Evolutionary conservation across 2,888 invertebrate genomes (phyloP).

Genomic region (Argynnis bischoffii): DNA sequence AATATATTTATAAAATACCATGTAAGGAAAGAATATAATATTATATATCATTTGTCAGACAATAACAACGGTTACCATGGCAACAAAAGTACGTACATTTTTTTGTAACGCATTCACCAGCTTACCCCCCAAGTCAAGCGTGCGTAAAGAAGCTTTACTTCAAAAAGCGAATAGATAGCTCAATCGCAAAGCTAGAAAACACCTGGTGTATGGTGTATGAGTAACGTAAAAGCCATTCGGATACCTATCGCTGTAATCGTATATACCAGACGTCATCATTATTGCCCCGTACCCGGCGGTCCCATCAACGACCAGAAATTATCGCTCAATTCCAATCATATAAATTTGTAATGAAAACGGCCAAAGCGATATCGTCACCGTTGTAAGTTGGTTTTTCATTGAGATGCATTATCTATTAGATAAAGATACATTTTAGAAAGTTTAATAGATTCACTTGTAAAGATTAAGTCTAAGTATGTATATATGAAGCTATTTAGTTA

Average conservation of each 20-base stretch:
- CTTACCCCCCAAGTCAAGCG: too few species aligned
- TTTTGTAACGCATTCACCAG: too few species aligned
- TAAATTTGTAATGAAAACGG: slow-evolving; percentile 58
- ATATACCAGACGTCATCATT: slow-evolving; percentile 62
- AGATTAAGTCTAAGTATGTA: slow-evolving; percentile 8
- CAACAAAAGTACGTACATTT: too few species aligned
- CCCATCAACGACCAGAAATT: slow-evolving; percentile 58
- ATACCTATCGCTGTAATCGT: slow-evolving; percentile 54
- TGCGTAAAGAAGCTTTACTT: too few species aligned
- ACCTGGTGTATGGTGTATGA: slow-evolving; percentile 3
- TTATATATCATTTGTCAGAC: too few species aligned
- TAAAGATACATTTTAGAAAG: slow-evolving; percentile 18
- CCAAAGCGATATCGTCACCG: slow-evolving; percentile 43
- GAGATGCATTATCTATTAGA: slow-evolving; percentile 20
- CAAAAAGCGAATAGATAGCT: neutral
- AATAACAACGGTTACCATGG: too few species aligned
- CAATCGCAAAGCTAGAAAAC: slow-evolving; percentile 2
- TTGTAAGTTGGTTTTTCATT: slow-evolving; percentile 27
- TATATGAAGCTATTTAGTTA: neutral
- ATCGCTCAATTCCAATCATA: slow-evolving; percentile 68
- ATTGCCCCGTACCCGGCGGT: slow-evolving; percentile 55
- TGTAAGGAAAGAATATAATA: too few species aligned
- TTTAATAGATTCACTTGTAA: slow-evolving; percentile 14
- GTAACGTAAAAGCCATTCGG: slow-evolving; percentile 16
- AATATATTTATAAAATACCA: too few species aligned